Evolutionary conservation across 2,797 vertebrate species (phyloP), one percentile per base, ranked within the genome.

Genomic region (Semotilus atromaculatus): DNA sequence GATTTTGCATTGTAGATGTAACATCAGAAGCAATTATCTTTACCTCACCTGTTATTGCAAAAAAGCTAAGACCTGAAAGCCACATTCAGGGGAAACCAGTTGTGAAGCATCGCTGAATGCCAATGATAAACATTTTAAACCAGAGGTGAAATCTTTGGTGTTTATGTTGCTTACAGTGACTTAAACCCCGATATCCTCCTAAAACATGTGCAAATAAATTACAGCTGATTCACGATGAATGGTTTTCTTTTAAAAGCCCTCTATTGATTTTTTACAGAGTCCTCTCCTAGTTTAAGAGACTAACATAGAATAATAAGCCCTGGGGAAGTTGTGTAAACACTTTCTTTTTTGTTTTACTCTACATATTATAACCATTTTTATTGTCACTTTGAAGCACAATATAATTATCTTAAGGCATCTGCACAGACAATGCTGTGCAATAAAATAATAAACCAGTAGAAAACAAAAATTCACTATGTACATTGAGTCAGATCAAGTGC

Each of bases 351-450:
- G 60, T 77, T 60, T 85, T 76, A 80, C 76, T 73, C 58, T 75
- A 70, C 75, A 78, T 83, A 85, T 53, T 66, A 72, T 85, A 83
- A 79, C 74, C 40, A 81, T 58, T 62, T 67, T 76, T 62, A 72
- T 72, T 68, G 76, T 83, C 67, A 83, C 85, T 85, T 84, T 73
- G 55, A 88, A 88, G 78, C 80, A 85, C 72, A 83, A 83, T 83
- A 88, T 82, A 84, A 76, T 82, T 91, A 90, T 88, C 88, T 94
- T 95, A 96, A 96, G 95, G 95, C 94, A 95, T 94, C 78, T 77
- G 90, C 93, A 95, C 93, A 93, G 92, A 88, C 88, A 26, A 80
- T 88, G 87, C 93, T 92, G 92, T 91, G 92, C 88, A 88, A 92
- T 93, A 92, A 87, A 92, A 93, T 92, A 91, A 92, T 86, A 88